These are phyloP conservation scores for Dromiciops gliroides DNA, from an alignment of 2,113 vertebrate species.

Conservation along the genomic window DNA sequence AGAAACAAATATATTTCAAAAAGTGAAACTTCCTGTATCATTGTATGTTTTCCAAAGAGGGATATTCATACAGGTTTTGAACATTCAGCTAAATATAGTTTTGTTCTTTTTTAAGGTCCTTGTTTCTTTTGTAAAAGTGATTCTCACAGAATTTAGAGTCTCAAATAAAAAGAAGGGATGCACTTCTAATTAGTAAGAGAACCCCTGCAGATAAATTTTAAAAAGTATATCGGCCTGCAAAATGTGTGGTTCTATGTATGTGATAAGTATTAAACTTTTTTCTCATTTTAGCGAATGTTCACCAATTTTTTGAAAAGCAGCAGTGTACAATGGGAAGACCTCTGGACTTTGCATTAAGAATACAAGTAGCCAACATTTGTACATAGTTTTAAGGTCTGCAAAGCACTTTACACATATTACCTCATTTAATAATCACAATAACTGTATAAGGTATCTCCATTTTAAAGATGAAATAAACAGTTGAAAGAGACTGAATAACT, in stretches of 20 bases:
- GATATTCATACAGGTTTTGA: neutral
- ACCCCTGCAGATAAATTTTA: conserved; percentile 12
- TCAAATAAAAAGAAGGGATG: neutral
- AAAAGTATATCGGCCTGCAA: conserved; percentile 40
- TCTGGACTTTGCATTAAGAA: neutral
- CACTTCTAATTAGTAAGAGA: neutral
- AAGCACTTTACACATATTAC: neutral
- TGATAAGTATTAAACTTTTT: neutral
- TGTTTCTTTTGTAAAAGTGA: neutral
- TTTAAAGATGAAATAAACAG: neutral
- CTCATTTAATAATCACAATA: neutral
- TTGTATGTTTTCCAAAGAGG: neutral
- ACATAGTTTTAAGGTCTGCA: neutral
- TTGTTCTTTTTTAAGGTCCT: neutral
- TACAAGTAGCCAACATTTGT: neutral
- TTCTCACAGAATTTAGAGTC: neutral
- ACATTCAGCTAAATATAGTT: neutral
- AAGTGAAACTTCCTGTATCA: neutral
- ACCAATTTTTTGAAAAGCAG: neutral
- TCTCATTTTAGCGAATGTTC: neutral
- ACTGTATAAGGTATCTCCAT: neutral
- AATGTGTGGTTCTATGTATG: neutral
- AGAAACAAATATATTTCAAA: neutral
- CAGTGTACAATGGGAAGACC: neutral
- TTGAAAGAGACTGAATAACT: neutral